Percentiles rank a stretch among this genome's conserved stretches.
These are phyloP conservation scores for Cygnus atratus DNA, from an alignment of 2,113 vertebrate species.

Conservation along the genomic window DNA sequence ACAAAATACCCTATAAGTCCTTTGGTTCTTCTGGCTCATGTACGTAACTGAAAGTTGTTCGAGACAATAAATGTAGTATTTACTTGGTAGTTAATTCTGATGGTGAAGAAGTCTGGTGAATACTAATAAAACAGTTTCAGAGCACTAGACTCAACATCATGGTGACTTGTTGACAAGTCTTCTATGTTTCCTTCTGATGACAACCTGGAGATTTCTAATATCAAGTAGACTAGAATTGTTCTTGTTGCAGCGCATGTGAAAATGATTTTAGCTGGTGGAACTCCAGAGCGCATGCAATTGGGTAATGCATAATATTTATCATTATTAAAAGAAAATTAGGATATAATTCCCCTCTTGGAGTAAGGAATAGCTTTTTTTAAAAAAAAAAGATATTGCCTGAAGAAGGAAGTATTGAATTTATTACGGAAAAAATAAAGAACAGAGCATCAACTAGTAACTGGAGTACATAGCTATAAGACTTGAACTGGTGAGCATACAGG, in stretches of 20 bases:
- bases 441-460: neutral
- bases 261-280: neutral
- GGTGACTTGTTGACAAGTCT: neutral
- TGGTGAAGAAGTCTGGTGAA: neutral
- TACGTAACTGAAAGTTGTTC: neutral
- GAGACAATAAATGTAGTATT: neutral
- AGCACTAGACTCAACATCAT: neutral
- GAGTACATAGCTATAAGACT: neutral
- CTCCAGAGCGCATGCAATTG: neutral
- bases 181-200: neutral
- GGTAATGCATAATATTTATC: neutral
- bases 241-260: neutral
- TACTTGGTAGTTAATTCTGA: neutral
- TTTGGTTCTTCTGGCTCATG: neutral
- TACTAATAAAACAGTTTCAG: neutral
- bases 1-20: neutral
- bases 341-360: neutral
- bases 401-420: neutral
- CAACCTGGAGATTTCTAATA: neutral
- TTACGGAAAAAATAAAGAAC: neutral
- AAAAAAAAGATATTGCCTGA: neutral
- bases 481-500: neutral
- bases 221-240: neutral
- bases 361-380: neutral
- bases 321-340: neutral